Base-by-base conservation (phyloP, 2,113 vertebrate species). In the Notothenia rossii region DNA sequence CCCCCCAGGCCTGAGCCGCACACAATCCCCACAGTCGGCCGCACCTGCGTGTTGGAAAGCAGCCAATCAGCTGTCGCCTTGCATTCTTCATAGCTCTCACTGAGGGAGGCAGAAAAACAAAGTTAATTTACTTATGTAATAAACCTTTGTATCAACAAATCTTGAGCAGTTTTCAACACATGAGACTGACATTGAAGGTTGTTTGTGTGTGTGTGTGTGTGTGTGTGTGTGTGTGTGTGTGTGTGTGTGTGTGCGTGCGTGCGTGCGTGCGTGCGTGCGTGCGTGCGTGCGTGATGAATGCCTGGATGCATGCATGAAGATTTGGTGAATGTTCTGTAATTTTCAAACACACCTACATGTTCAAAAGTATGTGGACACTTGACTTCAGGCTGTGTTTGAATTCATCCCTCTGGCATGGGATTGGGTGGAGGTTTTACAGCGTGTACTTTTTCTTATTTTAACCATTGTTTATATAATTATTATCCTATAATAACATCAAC, bases 1-100 rank as follows among this genome's bases (percentile, higher is more conserved):
- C 92, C 93, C 2, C 97, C 97, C 20, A 98, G 81, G 2, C 97
- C 97, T 1, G 97, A 97, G 4, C 97, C 96, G 13, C 96, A 97
- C 77, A 98, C 96, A 15, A 98, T 95, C 13, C 95, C 97, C 83
- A 98, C 91, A 56, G 86, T 81, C 0, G 96, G 96, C 1, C 93
- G 93, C 43, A 95, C 88, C 0, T 86, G 64, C 0, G 94, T 96
- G 2, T 50, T 91, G 10, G 84, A 51, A 49, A 94, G 76, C 54
- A 98, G 96, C 97, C 96, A 97, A 1, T 96, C 94, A 1, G 96
- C 95, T 0, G 95, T 95, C 1, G 74, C 29, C 51, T 88, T 82
- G 67, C 94, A 96, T 60, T 96, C 93, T 65, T 97, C 95, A 62
- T 96, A 96, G 2, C 86, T 93, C 78, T 67, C 92, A 25, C 95